Evolutionary conservation across 2,113 vertebrate species (phyloP), one percentile per base, ranked within the genome.

Genomic region (Mirounga angustirostris): DNA sequence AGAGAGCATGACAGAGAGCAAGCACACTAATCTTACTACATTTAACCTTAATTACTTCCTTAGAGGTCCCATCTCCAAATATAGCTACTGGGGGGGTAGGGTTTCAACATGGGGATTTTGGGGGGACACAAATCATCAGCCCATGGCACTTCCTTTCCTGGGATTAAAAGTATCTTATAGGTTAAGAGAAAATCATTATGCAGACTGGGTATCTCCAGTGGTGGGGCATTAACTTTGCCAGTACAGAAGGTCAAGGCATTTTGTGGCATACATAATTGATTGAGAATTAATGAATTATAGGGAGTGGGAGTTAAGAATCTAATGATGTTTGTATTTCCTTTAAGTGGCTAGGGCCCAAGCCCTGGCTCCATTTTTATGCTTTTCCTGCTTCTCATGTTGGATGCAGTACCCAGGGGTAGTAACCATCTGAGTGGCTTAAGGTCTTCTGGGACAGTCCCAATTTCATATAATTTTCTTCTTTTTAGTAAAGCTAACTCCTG

Each of bases 401-500:
- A 30, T 18, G 6, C 5, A 58, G 33, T 21, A 10, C 13, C 26
- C 21, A 74, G 19, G 24, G 4, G 2, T 76, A 36, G 85, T 30
- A 71, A 52, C 12, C 15, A 89, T 33, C 21, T 12, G 10, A 71
- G 11, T 63, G 54, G 83, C 59, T 40, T 26, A 78, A 12, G 1
- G 19, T 4, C 21, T 92, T 92, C 50, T 71, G 21, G 50, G 16
- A 80, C 22, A 80, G 21, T 73, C 7, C 11, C 36, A 79, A 18
- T 81, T 71, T 93, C n/a, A 63, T 54, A 56, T 22, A 11, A 43
- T 59, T 81, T 63, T 78, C 54, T 93, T 91, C 8, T 33, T 96
- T 96, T 73, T 61, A 83, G 28, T 94, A 54, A 97, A 90, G 76
- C 21, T 81, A 84, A 85, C 15, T 96, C 28, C 65, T 80, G 52